phyloP scores from a whole-genome alignment of 2,888 invertebrate species.

The Ochropleura leucogaster region DNA sequence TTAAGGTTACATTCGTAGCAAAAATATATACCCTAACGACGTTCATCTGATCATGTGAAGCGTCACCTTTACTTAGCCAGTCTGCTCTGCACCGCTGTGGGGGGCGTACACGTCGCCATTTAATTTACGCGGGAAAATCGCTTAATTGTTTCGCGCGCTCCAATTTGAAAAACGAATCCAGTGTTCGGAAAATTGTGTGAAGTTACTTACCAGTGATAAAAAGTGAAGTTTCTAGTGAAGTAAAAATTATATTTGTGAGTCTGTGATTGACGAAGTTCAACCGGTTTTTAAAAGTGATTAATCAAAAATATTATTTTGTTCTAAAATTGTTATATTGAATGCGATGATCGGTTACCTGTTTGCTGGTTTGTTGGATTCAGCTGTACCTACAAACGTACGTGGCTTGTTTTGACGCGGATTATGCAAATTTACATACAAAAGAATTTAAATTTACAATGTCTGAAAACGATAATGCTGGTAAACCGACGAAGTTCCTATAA shows the following conservation, averaged over 20 bases:
- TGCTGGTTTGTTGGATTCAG: slow-evolving; percentile 71
- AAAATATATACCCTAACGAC: slow-evolving; percentile 64
- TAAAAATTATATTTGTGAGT: slow-evolving; percentile 40
- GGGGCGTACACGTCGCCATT: slow-evolving; percentile 74
- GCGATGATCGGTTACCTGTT: slow-evolving; percentile 76
- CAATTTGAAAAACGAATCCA: slow-evolving; percentile 60
- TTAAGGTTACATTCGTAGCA: slow-evolving; percentile 74
- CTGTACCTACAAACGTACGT: slow-evolving; percentile 71
- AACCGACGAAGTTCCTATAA: slow-evolving; percentile 64
- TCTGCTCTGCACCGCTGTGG: slow-evolving; percentile 67
- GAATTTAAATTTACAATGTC: slow-evolving; percentile 74
- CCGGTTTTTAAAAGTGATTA: slow-evolving; percentile 58
- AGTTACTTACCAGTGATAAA: slow-evolving; percentile 50
- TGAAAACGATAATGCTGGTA: slow-evolving; percentile 68
- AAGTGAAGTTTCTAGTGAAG: slow-evolving; percentile 57
- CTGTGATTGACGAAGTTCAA: slow-evolving; percentile 41
- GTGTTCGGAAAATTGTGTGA: slow-evolving; percentile 49
- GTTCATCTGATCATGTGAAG: slow-evolving; percentile 53
- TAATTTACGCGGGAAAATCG: slow-evolving; percentile 81
- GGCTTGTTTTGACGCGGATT: slow-evolving; percentile 69
- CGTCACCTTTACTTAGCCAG: slow-evolving; percentile 72
- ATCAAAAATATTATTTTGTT: slow-evolving; percentile 47
- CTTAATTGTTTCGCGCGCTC: slow-evolving; percentile 66
- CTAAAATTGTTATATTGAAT: slow-evolving; percentile 64
- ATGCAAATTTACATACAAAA: slow-evolving; percentile 76